phyloP scores from a whole-genome alignment of 2,888 invertebrate genomes.

The Empis livida region DNA sequence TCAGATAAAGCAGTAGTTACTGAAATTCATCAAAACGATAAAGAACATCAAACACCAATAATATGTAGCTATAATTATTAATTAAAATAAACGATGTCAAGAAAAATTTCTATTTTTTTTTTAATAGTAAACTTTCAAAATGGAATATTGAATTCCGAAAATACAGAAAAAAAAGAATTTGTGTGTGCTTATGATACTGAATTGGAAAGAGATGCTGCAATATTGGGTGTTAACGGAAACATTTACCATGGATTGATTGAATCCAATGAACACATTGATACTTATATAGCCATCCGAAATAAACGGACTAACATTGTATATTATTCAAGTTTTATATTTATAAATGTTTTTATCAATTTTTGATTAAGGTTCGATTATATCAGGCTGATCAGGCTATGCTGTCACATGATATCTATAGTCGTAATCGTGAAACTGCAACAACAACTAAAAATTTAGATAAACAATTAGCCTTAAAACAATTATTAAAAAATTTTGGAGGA shows the following conservation, averaged over 20 bases:
- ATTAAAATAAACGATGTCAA: no score
- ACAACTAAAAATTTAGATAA: constrained; percentile 13
- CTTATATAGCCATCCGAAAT: not conserved
- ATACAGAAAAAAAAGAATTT: not conserved
- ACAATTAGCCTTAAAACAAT: constrained; percentile 12
- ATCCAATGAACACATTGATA: not conserved
- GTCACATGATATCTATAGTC: constrained; percentile 2
- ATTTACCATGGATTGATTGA: not conserved
- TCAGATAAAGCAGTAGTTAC: no score
- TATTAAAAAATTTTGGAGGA: constrained; percentile 28
- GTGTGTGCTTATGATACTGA: not conserved
- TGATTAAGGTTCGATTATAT: constrained; percentile 14
- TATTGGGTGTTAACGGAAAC: not conserved
- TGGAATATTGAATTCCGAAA: not conserved
- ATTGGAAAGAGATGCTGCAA: not conserved
- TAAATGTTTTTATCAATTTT: not conserved
- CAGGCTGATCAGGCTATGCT: constrained; percentile 8
- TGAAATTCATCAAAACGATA: no score
- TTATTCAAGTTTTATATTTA: no score
- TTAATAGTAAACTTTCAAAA: not conserved
- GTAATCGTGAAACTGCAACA: not conserved
- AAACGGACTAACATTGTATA: not conserved
- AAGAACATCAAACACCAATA: no score
- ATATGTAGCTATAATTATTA: no score
- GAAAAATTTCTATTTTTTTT: not conserved